Base-by-base conservation (phyloP, 2,797 vertebrate species). In the Cirrhinus molitorella region DNA sequence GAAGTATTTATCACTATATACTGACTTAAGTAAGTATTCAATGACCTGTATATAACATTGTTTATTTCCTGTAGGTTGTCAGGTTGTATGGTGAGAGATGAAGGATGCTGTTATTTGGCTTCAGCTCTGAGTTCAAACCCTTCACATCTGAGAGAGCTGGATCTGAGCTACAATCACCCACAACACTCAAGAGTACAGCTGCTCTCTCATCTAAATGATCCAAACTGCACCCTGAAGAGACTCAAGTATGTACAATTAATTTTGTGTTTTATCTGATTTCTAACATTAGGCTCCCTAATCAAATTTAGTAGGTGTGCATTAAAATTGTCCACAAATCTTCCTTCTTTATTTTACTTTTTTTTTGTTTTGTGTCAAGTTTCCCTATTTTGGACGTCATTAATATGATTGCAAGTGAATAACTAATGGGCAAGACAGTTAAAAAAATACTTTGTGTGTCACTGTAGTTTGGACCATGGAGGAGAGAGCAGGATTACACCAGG, bases 101-200 rank as follows among this genome's bases (percentile, higher is more conserved):
- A 45, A 45, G 66, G 37, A 11, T 67, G 65, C 17, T 0, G 1
- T 67, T 21, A 40, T 40, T 12, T 67, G 31, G 16, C 65, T 67
- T 45, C 34, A 45, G 66, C 66, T 43, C 66, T 68, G 37, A 43
- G 21, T 68, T 45, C 21, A 68, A 68, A 68, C 37, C 37, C 37
- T 0, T 68, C 66, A 67, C 65, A 67, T 34, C 65, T 67, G 34
- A 67, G 17, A 66, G 65, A 67, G 14, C 17, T 66, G 28, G 66
- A 68, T 68, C 66, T 68, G 34, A 68, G 66, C 37, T 68, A 68
- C 66, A 68, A 68, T 68, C 37, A 68, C 21, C 66, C 37, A n/a
- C 21, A 37, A n/a, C 1, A 45, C 12, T 43, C 5, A n/a, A 12
- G 37, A 43, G 1, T 68, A 2, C 40, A 68, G 19, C 12, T 43